Conservation (phyloP, 2,888 invertebrate species). For the Dendrolimus houi region DNA sequence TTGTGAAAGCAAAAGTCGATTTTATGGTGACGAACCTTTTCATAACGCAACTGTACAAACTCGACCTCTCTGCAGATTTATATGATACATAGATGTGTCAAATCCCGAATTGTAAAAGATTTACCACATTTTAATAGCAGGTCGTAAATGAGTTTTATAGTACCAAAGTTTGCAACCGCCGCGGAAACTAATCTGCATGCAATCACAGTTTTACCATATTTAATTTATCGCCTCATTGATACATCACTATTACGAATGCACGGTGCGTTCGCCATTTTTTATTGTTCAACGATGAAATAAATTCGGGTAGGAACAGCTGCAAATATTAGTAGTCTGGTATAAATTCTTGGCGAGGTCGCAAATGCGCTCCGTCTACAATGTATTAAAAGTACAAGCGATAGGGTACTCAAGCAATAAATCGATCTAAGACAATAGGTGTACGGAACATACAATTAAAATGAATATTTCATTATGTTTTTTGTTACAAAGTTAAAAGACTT, state of each 20-base stretch:
- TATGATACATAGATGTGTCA: too few relatives aligned
- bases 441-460: slow-evolving; percentile 44
- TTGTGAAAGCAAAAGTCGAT: too few relatives aligned
- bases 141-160: too few relatives aligned
- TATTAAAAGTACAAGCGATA: slow-evolving; percentile 13
- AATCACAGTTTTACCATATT: slow-evolving; percentile 24
- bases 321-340: slow-evolving; percentile 39
- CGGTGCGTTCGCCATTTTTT: slow-evolving; percentile 39
- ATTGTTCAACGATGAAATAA: slow-evolving; percentile 45
- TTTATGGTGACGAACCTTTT: too few relatives aligned
- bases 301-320: slow-evolving; percentile 40
- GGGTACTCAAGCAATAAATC: slow-evolving; percentile 40
- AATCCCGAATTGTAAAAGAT: too few relatives aligned
- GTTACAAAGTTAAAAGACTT: slow-evolving; percentile 9
- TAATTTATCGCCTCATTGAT: slow-evolving; percentile 42
- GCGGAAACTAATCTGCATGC: slow-evolving; percentile 23
- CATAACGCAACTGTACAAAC: too few relatives aligned
- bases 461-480: slow-evolving; percentile 54
- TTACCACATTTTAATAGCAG: too few relatives aligned
- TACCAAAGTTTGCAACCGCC: slow-evolving; percentile 3
- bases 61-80: too few relatives aligned
- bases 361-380: slow-evolving; percentile 21
- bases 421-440: slow-evolving; percentile 43
- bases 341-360: slow-evolving; percentile 44
- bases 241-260: slow-evolving; percentile 38